Base-by-base conservation (phyloP, 2,113 vertebrate genomes). In the Saccopteryx bilineata region DNA sequence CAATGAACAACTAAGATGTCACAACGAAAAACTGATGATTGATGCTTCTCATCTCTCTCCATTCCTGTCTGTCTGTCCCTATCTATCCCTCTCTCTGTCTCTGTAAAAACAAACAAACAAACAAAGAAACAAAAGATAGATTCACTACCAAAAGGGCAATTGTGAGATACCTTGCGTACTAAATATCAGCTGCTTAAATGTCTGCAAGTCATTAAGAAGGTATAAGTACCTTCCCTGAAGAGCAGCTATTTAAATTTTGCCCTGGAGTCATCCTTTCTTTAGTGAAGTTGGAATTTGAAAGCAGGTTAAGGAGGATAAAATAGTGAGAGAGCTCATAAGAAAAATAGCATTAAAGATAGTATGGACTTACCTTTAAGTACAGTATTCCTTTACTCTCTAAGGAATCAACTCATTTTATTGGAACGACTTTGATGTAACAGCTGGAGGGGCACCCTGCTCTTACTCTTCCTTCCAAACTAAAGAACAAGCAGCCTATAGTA, bases 201-300 rank as follows among this genome's bases (percentile, higher is more conserved):
- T 89, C 82, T 94, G 83, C 11, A 90, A 90, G 58, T 60, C 65
- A 56, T 92, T 93, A 81, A 96, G 65, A 75, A 96, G 24, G 23
- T 89, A 1, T 74, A 46, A 94, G 74, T 89, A 68, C 54, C 66
- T 85, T 90, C 28, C 71, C 71, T 84, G 54, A n/a, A 93, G 91
- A 95, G 91, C 23, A 68, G 46, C 39, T 88, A 86, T 91, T 92
- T 95, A 83, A 97, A 83, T 61, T 91, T 93, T 93, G 56, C 61
- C 71, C 50, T 88, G 50, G 90, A 94, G 87, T 81, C 50, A 52
- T 58, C 31, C 33, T 95, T 83, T 87, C 46, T 74, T 91, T 84
- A 89, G 84, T 50, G 23, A 86, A 66, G 26, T 86, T 85, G 58
- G 31, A 80, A 84, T 81, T 72, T 72, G 65, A 93, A 95, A 54